Evolutionary conservation across 2,888 invertebrate genomes (phyloP), one percentile per base, ranked within the genome.

Genomic region (Iphiclides podalirius): DNA sequence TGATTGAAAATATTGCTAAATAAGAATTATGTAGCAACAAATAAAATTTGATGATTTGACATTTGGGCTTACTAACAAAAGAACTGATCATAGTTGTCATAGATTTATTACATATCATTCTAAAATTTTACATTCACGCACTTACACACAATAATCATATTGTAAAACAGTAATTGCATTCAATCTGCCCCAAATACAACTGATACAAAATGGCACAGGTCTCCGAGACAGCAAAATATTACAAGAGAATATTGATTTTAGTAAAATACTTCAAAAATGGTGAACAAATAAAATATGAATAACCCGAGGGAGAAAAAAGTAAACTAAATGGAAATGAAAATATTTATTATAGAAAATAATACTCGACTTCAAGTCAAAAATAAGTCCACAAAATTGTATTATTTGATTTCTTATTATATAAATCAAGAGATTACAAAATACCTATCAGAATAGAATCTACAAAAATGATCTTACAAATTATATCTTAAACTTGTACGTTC

Each of bases 71-170:
- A 28, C 31, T 28, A 37, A 45, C 28, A 45, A 54, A 55, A 57
- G 17, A 51, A 55, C 57, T 50, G 36, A 31, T 46, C 28, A 11
- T 31, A 36, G 37, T 39, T 48, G 37, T 55, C 40, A 60, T 58
- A 60, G 50, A 60, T 61, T 61, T 57, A 59, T 58, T 58, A 60
- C 57, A 47, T 79, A 81, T 82, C 79, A 72, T 70, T 81, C 85
- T 85, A 87, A 85, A 85, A 80, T 81, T 81, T 73, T 83, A 87
- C 86, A 88, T 83, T 82, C 85, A 86, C 81, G 76, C 86, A 84
- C 82, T 81, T 80, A 84, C 86, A 87, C 85, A 84, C 80, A 79
- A 65, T 74, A 73, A 73, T 74, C 67, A 67, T 68, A 66, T 67
- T 66, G 66, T 65, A 59, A 65, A 69, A 74, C 71, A 71, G 70